Base-by-base conservation (phyloP, 2,113 vertebrate species). In the Mionectes macconnelli region DNA sequence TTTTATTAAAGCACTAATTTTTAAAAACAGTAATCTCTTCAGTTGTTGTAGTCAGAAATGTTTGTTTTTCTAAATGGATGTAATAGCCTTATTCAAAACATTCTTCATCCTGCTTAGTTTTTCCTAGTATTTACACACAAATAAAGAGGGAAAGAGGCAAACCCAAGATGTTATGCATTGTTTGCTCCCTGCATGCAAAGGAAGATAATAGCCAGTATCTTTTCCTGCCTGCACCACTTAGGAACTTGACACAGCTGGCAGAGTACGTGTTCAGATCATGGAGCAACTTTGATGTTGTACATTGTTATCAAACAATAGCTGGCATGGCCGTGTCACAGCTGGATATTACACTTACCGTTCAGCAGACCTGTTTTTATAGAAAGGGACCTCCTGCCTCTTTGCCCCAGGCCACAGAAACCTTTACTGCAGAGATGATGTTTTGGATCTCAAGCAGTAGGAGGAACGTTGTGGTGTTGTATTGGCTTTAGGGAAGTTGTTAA, bases 321-420 rank as follows among this genome's bases (percentile, higher is more conserved):
- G 92, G 28, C 73, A 78, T 88, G 79, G 68, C 50, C 27, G 0
- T 49, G 80, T 7, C 92, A 24, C 92, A 84, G 92, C 76, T 84
- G 90, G 94, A 23, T 87, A 33, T 47, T 72, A 44, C 60, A 56
- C 80, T 92, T 87, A 73, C 80, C 19, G 3, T 95, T 84, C 94
- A 82, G 94, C 70, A 89, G 92, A 90, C 86, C 77, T 93, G 89
- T 13, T 93, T 81, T 49, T 78, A 35, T 4, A 78, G 88, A 57
- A 89, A 84, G 49, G 50, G 40, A 89, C 79, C 93, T 96, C 92
- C 83, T 93, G 76, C 75, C 33, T 96, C 62, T 57, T 93, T 93
- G 88, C 93, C 80, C 53, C 66, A 35, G 66, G 88, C 85, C 66
- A 44, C 44, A 50, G n/a, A 96, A 25, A 49, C n/a, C 57, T 93